A percentile compares a stretch with the other conserved stretches of the same genome.
Evolutionary conservation across 1,140 invertebrate species (phyloP).

Genomic region (Ceratosolen solmsi): DNA sequence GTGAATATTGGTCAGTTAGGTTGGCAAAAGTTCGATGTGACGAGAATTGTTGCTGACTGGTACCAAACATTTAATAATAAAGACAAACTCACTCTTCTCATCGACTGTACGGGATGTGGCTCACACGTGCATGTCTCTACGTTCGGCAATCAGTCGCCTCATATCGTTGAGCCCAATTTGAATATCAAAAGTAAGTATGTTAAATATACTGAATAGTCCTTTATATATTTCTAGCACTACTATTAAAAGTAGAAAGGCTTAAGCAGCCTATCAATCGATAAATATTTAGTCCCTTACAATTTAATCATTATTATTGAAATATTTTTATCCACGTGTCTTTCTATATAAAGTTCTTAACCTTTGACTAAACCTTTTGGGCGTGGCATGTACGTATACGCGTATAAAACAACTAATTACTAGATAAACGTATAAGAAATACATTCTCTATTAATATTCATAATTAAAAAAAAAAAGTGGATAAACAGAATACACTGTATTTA

Average conservation of each 20-base stretch:
- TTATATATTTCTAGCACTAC: background rate
- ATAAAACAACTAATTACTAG: background rate
- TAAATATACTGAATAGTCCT: background rate
- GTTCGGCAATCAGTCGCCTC: conserved; percentile 66
- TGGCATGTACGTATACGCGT: too few relatives aligned
- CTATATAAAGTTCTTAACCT: too few relatives aligned
- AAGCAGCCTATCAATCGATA: background rate
- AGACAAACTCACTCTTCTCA: conserved; percentile 81
- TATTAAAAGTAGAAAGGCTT: background rate
- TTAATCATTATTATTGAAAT: background rate
- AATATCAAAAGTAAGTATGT: conserved; percentile 66
- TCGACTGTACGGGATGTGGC: conserved; percentile 90
- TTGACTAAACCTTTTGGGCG: too few relatives aligned
- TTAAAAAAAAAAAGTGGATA: too few relatives aligned
- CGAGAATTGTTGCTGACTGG: conserved; percentile 83
- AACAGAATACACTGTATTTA: too few relatives aligned
- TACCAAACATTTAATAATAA: conserved; percentile 74
- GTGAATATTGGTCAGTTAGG: conserved; percentile 80
- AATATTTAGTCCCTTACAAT: background rate
- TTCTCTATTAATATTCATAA: too few relatives aligned
- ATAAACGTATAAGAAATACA: conserved; percentile 1
- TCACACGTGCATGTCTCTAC: conserved; percentile 78
- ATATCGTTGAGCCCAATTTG: conserved; percentile 67
- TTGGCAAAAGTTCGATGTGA: conserved; percentile 92
- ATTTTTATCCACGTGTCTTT: too few relatives aligned